Evolutionary conservation across 1,140 invertebrate species (phyloP).

Genomic region (Heterodera schachtii): DNA sequence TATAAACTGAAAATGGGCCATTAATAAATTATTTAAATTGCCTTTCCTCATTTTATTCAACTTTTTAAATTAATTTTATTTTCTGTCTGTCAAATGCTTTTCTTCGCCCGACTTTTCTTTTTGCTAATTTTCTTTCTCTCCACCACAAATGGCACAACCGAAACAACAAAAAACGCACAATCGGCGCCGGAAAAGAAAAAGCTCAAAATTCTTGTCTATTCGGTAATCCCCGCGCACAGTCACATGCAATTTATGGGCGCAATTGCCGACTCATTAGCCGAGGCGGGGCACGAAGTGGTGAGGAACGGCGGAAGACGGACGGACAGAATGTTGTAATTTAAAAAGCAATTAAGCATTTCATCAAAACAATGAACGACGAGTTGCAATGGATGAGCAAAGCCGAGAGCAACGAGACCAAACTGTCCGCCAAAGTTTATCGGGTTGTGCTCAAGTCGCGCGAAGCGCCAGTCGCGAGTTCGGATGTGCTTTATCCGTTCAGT

Average conservation of each 20-base stretch:
- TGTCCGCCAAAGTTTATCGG: background rate
- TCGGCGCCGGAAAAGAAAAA: background rate
- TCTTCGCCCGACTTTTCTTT: background rate
- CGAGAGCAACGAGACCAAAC: background rate
- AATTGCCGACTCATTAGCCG: slow-evolving; percentile 46
- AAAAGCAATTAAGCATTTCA: background rate
- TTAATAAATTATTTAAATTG: no score
- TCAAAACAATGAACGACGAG: background rate
- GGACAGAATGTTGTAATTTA: background rate
- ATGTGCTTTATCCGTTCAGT: background rate
- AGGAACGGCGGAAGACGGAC: background rate
- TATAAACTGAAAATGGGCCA: no score
- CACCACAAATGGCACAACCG: background rate
- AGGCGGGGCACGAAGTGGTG: slow-evolving; percentile 57
- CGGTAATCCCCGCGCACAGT: background rate
- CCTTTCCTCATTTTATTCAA: no score
- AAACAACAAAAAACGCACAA: background rate
- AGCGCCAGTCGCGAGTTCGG: background rate
- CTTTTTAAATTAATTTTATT: no score
- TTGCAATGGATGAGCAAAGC: background rate
- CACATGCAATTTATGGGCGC: slow-evolving; percentile 45
- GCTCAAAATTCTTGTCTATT: background rate
- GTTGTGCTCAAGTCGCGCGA: background rate
- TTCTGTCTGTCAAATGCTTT: no score
- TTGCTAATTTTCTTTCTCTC: background rate